Conservation (phyloP, 2,797 vertebrate genomes). For the Anableps anableps region DNA sequence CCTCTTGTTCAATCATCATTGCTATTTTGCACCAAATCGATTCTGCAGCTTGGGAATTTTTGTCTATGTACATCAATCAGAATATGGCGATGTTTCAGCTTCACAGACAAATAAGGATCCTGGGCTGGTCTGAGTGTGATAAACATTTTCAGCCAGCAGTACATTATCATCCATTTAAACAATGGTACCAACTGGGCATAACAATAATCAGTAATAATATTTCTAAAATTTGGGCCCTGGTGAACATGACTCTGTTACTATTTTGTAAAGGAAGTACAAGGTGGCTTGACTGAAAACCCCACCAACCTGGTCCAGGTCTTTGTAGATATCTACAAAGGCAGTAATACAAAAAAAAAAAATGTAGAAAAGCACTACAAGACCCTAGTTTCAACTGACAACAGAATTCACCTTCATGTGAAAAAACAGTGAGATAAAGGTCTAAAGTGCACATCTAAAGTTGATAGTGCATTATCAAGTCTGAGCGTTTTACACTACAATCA, state of each 20-base stretch:
- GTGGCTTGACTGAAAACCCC: background rate
- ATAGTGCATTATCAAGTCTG: too few species aligned
- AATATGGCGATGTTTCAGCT: background rate
- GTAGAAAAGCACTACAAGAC: background rate
- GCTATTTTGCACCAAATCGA: too few species aligned
- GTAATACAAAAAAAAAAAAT: background rate
- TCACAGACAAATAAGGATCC: background rate
- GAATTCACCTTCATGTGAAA: background rate
- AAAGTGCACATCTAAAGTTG: too few species aligned
- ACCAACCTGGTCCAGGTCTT: background rate
- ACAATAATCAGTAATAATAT: background rate
- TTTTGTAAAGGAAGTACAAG: background rate
- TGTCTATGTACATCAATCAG: background rate
- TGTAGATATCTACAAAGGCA: background rate
- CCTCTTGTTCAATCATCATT: background rate
- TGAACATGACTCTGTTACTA: background rate
- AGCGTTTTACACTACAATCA: too few species aligned
- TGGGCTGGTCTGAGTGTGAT: background rate
- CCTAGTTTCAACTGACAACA: background rate
- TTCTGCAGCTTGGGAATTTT: slow-evolving; percentile 3
- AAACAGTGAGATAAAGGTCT: background rate
- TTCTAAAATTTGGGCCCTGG: background rate
- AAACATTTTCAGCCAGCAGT: background rate
- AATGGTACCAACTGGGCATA: background rate
- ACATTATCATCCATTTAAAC: background rate